These are phyloP conservation scores for Megalonaias nervosa DNA, from an alignment of 1,140 invertebrate species.

Conservation along the genomic window DNA sequence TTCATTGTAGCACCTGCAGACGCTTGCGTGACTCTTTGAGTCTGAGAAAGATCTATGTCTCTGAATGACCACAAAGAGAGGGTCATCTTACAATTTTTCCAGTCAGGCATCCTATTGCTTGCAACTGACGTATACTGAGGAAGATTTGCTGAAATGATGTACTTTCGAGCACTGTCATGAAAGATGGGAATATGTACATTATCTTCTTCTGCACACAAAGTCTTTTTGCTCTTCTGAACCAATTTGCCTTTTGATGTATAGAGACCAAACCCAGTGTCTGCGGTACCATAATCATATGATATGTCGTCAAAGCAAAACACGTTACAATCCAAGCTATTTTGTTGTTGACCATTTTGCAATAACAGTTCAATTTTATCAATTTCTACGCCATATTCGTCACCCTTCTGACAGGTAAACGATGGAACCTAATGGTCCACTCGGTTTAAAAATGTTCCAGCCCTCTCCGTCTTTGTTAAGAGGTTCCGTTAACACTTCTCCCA, in stretches of 20 bases:
- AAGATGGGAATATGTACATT: slow-evolving; percentile 32
- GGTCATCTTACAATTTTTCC: slow-evolving; percentile 23
- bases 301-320: slow-evolving; percentile 26
- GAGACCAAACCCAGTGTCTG: too few species aligned
- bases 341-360: background rate
- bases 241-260: background rate
- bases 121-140: slow-evolving; percentile 27
- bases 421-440: background rate
- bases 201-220: slow-evolving; percentile 28
- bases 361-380: slow-evolving; percentile 15
- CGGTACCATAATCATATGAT: background rate
- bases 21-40: background rate
- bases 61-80: slow-evolving; percentile 6
- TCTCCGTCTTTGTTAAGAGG: background rate
- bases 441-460: slow-evolving; percentile 13
- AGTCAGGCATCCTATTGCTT: slow-evolving; percentile 34
- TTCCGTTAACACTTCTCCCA: slow-evolving; percentile 4
- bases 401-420: background rate
- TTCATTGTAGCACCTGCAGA: background rate
- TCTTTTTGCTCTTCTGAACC: slow-evolving; percentile 17
- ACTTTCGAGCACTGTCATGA: slow-evolving; percentile 7
- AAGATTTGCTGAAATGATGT: slow-evolving; percentile 18
- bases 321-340: background rate
- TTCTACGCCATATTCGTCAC: slow-evolving; percentile 25
- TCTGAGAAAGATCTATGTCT: background rate